These are phyloP conservation scores for Chamaea fasciata DNA, from an alignment of 2,113 vertebrate species.

Conservation along the genomic window DNA sequence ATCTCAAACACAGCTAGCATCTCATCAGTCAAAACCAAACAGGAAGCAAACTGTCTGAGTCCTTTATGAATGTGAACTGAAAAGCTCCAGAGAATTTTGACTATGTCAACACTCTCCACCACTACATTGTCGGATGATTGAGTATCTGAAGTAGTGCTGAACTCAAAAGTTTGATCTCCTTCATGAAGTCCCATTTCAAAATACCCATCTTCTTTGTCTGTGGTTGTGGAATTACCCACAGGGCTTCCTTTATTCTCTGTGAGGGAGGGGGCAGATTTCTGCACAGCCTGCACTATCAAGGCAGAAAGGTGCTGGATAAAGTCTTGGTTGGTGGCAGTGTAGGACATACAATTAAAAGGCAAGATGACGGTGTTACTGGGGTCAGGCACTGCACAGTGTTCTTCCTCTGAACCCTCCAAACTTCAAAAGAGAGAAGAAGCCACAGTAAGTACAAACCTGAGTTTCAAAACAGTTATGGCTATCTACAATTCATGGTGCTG, in stretches of 20 bases:
- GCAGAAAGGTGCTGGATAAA: conserved; percentile 82
- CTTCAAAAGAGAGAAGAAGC: conserved; percentile 44
- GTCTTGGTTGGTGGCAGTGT: conserved; percentile 80
- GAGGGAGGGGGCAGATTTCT: conserved; percentile 48
- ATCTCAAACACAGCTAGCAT: conserved; percentile 80
- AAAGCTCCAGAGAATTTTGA: conserved; percentile 84
- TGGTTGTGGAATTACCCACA: not conserved
- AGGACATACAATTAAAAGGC: conserved; percentile 79
- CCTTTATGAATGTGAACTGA: conserved; percentile 78
- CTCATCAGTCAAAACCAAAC: conserved; percentile 80
- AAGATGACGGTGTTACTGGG: conserved; percentile 73
- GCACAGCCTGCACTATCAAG: conserved; percentile 70
- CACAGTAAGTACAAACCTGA: not conserved
- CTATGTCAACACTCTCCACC: conserved; percentile 61
- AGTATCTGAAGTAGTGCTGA: conserved; percentile 32
- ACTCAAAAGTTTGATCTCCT: conserved; percentile 69
- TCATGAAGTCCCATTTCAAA: conserved; percentile 92
- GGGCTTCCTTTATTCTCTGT: conserved; percentile 48
- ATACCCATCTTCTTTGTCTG: conserved; percentile 82
- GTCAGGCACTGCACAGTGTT: conserved; percentile 55
- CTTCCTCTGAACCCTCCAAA: conserved; percentile 61
- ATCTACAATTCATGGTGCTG: not conserved
- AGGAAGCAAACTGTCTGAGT: conserved; percentile 80
- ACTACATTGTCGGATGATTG: not conserved
- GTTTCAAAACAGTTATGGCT: not conserved